Conservation (phyloP, 2,888 invertebrate species). For the Tetranychus piercei region DNA sequence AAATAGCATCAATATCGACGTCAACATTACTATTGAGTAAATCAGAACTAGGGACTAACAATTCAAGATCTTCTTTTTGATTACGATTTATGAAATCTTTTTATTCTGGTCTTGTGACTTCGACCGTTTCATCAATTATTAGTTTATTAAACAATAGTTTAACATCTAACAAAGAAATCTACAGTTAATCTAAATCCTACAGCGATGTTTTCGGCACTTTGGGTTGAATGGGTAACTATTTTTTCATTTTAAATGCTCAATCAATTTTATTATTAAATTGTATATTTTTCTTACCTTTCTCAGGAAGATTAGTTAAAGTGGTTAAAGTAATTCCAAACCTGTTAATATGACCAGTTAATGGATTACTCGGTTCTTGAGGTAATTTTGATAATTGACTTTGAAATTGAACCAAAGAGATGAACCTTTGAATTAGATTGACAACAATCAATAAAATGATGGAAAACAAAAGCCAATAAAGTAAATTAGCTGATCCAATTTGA, state of each 20-base stretch:
- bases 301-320: background rate
- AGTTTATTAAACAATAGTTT: too few species aligned
- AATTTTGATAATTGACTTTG: background rate
- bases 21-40: too few species aligned
- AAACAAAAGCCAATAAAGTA: background rate
- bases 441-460: background rate
- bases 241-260: background rate
- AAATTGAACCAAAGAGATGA: background rate
- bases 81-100: too few species aligned
- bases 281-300: background rate
- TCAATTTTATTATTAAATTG: background rate
- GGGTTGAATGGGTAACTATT: too few species aligned
- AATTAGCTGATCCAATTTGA: background rate
- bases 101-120: too few species aligned
- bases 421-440: background rate
- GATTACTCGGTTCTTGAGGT: background rate
- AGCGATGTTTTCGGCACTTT: too few species aligned
- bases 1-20: too few species aligned
- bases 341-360: background rate
- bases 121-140: too few species aligned
- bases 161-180: too few species aligned
- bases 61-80: too few species aligned
- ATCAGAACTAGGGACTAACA: too few species aligned
- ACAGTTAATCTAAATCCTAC: too few species aligned
- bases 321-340: background rate